These are phyloP conservation scores for Troilus luridus DNA, from an alignment of 2,888 invertebrate species.

Conservation along the genomic window DNA sequence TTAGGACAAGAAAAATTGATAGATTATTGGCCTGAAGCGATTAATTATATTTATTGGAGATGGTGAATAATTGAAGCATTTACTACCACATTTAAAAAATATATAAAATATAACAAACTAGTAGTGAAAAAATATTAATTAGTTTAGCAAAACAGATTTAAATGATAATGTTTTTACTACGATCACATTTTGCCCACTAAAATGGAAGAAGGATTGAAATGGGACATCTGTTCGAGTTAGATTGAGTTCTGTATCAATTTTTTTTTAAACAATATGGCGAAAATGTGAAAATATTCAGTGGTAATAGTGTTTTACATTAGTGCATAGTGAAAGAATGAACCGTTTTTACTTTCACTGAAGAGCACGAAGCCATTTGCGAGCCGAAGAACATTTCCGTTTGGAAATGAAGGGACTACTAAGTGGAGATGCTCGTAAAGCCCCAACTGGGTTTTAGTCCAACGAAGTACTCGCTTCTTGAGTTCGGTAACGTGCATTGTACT, in stretches of 20 bases:
- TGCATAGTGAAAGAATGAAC: background rate
- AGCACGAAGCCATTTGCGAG: slow-evolving; percentile 14
- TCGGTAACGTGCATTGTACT: background rate
- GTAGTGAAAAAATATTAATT: too few species aligned
- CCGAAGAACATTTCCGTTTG: slow-evolving; percentile 6
- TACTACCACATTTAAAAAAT: too few species aligned
- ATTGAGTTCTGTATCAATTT: background rate
- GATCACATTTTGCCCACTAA: too few species aligned
- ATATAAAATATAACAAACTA: too few species aligned
- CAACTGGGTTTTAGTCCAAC: background rate
- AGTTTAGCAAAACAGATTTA: too few species aligned
- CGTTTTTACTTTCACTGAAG: slow-evolving; percentile 13
- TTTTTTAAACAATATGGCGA: background rate
- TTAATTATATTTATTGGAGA: too few species aligned
- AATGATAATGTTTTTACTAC: too few species aligned
- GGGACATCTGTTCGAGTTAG: too few species aligned
- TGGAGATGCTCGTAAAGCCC: slow-evolving; percentile 12
- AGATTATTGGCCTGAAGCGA: too few species aligned
- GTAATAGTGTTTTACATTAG: background rate
- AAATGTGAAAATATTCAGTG: background rate
- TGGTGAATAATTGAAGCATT: too few species aligned
- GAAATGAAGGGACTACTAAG: slow-evolving; percentile 2
- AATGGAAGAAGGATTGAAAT: too few species aligned
- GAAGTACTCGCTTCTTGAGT: background rate
- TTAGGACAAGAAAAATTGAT: too few species aligned